Percentiles rank a stretch among this genome's conserved stretches.
phyloP scores from a whole-genome alignment of 2,797 vertebrate genomes.

The Urocyon cinereoargenteus region DNA sequence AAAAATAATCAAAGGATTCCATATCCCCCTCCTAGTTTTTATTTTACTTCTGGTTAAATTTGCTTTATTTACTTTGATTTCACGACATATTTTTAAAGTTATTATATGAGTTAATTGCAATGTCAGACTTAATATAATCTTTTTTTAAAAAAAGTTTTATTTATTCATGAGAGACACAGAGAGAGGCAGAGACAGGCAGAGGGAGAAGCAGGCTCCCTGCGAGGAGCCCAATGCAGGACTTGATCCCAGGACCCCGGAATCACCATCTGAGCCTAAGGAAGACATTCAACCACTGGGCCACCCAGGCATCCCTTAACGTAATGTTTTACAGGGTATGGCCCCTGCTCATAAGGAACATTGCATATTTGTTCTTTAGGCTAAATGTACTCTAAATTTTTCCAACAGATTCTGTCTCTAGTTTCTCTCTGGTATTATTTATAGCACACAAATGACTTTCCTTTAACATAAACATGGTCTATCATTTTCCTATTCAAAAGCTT shows the following conservation, averaged over 20 bases:
- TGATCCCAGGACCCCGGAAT: no score
- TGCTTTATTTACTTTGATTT: slow-evolving; percentile 27
- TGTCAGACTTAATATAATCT: neutral
- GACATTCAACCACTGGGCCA: no score
- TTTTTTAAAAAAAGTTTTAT: neutral
- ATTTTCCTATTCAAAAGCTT: neutral
- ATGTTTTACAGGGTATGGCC: neutral
- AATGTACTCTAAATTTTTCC: neutral
- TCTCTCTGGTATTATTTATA: neutral
- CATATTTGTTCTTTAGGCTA: neutral
- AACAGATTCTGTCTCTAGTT: neutral
- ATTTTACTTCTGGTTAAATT: slow-evolving; percentile 30
- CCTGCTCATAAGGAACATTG: neutral
- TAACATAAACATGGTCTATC: neutral
- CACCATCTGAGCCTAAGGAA: no score
- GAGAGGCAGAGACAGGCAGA: no score
- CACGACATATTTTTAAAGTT: neutral
- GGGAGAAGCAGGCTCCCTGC: no score
- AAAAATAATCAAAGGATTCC: neutral
- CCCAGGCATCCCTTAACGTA: neutral
- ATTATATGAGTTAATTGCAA: slow-evolving; percentile 26
- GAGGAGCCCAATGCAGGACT: no score
- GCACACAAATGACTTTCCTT: neutral
- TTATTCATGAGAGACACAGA: no score
- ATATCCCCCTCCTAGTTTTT: slow-evolving; percentile 30